These are phyloP conservation scores for Limosa lapponica DNA, from an alignment of 2,797 vertebrate species.

Conservation along the genomic window DNA sequence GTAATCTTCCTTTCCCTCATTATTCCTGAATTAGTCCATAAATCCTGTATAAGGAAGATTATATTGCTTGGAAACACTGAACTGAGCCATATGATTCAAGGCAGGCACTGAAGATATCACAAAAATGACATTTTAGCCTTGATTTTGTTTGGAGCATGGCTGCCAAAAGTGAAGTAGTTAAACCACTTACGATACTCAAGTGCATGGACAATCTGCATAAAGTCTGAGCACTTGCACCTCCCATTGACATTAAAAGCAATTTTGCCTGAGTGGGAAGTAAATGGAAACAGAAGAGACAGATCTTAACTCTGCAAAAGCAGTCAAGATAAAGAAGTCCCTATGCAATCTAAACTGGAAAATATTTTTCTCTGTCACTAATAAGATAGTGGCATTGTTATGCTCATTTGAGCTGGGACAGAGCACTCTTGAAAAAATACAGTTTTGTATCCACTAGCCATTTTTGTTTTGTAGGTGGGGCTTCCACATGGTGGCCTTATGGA, in stretches of 20 bases:
- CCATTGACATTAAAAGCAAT: neutral
- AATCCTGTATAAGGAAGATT: neutral
- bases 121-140: neutral
- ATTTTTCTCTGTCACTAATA: neutral
- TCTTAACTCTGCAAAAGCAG: neutral
- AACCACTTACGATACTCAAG: neutral
- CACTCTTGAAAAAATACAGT: neutral
- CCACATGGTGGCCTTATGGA: neutral
- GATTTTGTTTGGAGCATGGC: neutral
- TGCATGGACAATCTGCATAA: neutral
- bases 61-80: neutral
- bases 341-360: neutral
- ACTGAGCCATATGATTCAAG: neutral
- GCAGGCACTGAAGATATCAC: neutral
- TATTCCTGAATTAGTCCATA: neutral
- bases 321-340: neutral
- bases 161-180: neutral
- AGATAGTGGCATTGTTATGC: neutral
- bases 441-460: neutral
- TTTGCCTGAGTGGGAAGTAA: neutral
- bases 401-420: neutral
- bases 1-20: neutral
- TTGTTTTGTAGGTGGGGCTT: neutral
- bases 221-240: neutral
- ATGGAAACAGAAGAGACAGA: neutral